phyloP scores from a whole-genome alignment of 2,113 vertebrate genomes.

The Myrmophylax atrothorax region DNA sequence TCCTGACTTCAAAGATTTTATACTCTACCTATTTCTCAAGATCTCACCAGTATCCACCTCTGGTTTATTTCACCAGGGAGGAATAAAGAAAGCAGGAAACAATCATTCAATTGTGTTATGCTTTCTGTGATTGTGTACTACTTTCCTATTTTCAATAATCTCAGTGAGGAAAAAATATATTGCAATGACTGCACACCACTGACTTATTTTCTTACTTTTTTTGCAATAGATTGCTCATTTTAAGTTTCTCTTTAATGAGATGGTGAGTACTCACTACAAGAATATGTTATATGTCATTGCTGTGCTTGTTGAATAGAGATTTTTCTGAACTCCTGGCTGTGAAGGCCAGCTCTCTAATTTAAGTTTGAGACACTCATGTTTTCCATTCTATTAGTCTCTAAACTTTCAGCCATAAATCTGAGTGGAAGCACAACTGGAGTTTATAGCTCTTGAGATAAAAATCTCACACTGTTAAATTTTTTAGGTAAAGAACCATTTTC shows the following conservation, averaged over 20 bases:
- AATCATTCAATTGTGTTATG: neutral
- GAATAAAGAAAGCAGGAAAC: neutral
- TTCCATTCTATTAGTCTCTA: conserved; percentile 47
- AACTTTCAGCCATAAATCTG: conserved; percentile 47
- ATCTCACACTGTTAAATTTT: neutral
- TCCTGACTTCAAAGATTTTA: neutral
- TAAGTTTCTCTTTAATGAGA: conserved; percentile 6
- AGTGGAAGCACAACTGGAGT: conserved; percentile 20
- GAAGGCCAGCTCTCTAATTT: conserved; percentile 10
- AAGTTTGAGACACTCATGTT: conserved; percentile 28
- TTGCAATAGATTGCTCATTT: neutral
- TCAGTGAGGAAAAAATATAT: neutral
- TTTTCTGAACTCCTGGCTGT: neutral
- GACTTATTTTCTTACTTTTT: neutral
- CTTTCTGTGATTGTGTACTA: neutral
- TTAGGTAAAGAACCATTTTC: conserved; percentile 23
- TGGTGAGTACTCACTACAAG: neutral
- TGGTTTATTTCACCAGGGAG: neutral
- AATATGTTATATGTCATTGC: neutral
- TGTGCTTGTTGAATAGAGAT: neutral
- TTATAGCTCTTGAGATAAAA: conserved; percentile 25
- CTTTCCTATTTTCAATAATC: neutral
- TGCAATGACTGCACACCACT: neutral
- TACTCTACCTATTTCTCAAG: neutral
- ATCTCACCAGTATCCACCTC: neutral